Conservation (phyloP, 2,797 vertebrate genomes). For the Paramormyrops hopkinsi region DNA sequence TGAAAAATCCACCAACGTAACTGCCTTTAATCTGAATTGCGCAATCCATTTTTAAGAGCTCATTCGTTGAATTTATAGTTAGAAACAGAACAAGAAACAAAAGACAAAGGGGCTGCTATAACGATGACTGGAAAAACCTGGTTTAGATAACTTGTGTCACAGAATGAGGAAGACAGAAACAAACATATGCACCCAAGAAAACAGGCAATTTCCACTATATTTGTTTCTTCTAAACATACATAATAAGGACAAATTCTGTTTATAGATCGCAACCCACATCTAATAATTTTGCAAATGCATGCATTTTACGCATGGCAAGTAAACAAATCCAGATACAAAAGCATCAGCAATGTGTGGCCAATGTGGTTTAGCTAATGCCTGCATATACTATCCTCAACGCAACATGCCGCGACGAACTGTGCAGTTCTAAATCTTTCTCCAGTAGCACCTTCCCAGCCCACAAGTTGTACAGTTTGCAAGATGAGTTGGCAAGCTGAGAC, state of each 20-base stretch:
- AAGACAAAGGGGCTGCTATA: background rate
- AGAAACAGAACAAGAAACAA: background rate
- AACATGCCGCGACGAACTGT: background rate
- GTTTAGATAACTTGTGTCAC: background rate
- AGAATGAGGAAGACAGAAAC: conserved; percentile 2
- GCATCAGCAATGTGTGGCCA: background rate
- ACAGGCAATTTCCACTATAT: background rate
- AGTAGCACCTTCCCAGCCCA: background rate
- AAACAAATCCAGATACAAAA: background rate
- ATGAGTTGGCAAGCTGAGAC: background rate
- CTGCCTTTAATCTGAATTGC: background rate
- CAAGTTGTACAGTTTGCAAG: background rate
- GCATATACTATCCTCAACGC: background rate
- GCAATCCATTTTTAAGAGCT: background rate
- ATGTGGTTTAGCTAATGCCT: background rate
- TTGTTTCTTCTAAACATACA: background rate
- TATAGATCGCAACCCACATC: background rate
- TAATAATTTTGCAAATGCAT: background rate
- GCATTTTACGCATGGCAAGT: background rate
- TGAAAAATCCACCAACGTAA: background rate
- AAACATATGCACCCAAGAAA: background rate
- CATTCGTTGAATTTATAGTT: background rate
- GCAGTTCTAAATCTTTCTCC: background rate
- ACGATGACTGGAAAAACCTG: background rate
- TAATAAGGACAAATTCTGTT: background rate